These are phyloP conservation scores for Eulemur coronatus DNA, from an alignment of 2,797 vertebrate species.

Conservation along the genomic window DNA sequence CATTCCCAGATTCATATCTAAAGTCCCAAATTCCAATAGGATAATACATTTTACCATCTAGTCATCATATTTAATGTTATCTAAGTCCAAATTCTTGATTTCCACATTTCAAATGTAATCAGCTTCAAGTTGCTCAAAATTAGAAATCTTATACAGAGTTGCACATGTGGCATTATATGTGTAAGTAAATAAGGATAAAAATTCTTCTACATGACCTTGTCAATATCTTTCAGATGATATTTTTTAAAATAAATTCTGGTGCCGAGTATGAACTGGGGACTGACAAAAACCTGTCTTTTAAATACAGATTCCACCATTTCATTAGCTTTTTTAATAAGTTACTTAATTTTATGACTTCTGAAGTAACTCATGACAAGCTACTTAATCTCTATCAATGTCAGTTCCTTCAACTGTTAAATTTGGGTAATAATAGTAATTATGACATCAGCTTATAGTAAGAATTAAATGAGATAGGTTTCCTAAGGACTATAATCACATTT, in stretches of 20 bases:
- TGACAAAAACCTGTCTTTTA: not conserved
- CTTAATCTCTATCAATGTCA: slow-evolving; percentile 46
- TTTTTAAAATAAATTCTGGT: not conserved
- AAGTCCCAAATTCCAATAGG: not conserved
- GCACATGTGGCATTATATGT: not conserved
- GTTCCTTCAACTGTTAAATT: slow-evolving; percentile 15
- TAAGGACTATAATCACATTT: not conserved
- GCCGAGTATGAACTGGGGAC: not conserved
- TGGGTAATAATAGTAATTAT: not conserved
- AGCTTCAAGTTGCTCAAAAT: not conserved
- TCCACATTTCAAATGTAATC: not conserved
- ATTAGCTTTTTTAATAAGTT: slow-evolving; percentile 18
- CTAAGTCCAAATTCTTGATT: not conserved
- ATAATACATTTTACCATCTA: not conserved
- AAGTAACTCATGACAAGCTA: slow-evolving; percentile 32
- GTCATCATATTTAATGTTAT: not conserved
- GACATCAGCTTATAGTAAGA: not conserved
- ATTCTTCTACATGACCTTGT: not conserved
- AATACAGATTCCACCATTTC: not conserved
- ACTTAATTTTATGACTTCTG: slow-evolving; percentile 24
- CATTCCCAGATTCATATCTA: not conserved
- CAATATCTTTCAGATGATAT: not conserved
- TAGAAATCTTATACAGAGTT: not conserved
- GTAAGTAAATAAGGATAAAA: not conserved
- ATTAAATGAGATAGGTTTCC: not conserved